phyloP scores from a whole-genome alignment of 2,888 invertebrate genomes.

The Ennomos erosarius region DNA sequence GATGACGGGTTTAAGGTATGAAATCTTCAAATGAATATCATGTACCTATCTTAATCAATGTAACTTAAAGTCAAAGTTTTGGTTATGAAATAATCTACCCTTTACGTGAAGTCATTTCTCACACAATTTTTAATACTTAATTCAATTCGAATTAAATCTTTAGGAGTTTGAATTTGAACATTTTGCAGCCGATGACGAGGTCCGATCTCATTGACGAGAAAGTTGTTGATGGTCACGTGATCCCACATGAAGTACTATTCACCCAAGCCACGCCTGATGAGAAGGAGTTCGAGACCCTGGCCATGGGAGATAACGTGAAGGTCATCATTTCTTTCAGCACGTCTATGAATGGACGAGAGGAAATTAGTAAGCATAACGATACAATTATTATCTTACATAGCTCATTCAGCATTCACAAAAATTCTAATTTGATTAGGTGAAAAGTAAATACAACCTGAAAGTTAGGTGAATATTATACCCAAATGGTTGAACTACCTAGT shows the following conservation, averaged over 20 bases:
- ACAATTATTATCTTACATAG: too few species aligned
- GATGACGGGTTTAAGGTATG: slow-evolving; percentile 95
- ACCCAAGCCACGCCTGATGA: slow-evolving; percentile 92
- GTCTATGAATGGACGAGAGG: slow-evolving; percentile 87
- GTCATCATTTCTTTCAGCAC: slow-evolving; percentile 93
- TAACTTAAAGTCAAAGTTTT: too few species aligned
- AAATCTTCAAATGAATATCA: not conserved
- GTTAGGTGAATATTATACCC: too few species aligned
- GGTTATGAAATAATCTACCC: too few species aligned
- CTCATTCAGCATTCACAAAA: too few species aligned
- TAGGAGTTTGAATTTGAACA: slow-evolving; percentile 6
- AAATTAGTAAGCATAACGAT: slow-evolving; percentile 83
- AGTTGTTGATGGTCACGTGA: slow-evolving; percentile 95
- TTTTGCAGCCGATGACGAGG: slow-evolving; percentile 86
- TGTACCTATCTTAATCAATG: too few species aligned
- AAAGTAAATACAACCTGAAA: too few species aligned
- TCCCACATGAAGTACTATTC: slow-evolving; percentile 94
- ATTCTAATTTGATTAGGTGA: too few species aligned
- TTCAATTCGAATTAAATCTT: too few species aligned
- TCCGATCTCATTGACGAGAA: slow-evolving; percentile 92
- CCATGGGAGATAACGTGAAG: slow-evolving; percentile 93
- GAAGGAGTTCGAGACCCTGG: slow-evolving; percentile 91
- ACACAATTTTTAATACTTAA: too few species aligned
- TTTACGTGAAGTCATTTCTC: too few species aligned
- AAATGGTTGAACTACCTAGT: too few species aligned